Conservation (phyloP, 2,888 invertebrate genomes). For the Eupithecia subfuscata region DNA sequence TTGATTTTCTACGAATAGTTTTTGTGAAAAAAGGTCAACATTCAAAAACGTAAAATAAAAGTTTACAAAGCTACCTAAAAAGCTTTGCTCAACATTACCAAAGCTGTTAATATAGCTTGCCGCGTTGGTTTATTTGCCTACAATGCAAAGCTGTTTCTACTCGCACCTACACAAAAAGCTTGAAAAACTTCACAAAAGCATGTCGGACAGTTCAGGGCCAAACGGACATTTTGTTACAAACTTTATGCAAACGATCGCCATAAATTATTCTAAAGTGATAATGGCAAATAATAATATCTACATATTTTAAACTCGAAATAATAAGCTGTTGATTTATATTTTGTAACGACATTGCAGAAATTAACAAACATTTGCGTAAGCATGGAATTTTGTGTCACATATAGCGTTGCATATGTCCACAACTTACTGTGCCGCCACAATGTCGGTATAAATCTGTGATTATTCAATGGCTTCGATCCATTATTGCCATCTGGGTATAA, state of each 20-base stretch:
- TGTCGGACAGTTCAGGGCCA: conserved; percentile 8
- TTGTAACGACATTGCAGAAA: conserved; percentile 8
- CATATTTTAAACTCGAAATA: background rate
- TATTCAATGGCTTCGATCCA: conserved; percentile 24
- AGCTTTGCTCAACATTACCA: background rate
- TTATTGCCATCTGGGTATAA: conserved; percentile 19
- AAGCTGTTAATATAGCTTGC: conserved; percentile 1
- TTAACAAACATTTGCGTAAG: conserved; percentile 27
- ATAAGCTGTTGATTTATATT: conserved; percentile 6
- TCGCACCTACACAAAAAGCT: conserved; percentile 10
- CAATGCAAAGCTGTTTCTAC: background rate
- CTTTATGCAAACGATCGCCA: conserved; percentile 14
- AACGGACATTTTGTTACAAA: conserved; percentile 10
- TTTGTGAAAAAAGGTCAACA: background rate
- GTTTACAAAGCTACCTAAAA: background rate
- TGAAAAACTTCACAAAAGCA: conserved; percentile 16
- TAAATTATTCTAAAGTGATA: background rate
- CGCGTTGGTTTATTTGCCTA: conserved; percentile 7
- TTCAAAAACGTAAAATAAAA: too few relatives aligned
- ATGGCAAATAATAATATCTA: background rate
- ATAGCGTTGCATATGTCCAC: conserved; percentile 8
- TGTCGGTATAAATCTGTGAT: conserved; percentile 29
- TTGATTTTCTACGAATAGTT: too few relatives aligned
- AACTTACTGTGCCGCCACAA: conserved; percentile 42
- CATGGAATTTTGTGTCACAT: conserved; percentile 28